Conservation (phyloP, 1,140 invertebrate genomes). For the Temnothorax longispinosus region DNA sequence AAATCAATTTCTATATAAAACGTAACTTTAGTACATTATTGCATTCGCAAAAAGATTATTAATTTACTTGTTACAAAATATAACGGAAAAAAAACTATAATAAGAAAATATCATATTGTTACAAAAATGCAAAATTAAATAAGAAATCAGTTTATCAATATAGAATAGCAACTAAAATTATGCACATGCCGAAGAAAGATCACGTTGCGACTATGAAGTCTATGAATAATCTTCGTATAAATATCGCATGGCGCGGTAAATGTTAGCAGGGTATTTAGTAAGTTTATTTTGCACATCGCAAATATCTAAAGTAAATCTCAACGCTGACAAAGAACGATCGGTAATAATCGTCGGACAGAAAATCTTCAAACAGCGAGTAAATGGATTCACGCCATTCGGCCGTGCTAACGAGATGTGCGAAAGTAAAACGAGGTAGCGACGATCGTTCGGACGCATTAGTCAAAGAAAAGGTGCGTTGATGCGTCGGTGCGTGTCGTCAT, state of each 20-base stretch:
- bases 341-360: not conserved
- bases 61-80: not conserved
- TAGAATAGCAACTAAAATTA: not conserved
- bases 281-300: slow-evolving; percentile 13
- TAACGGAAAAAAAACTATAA: too few species aligned
- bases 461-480: slow-evolving; percentile 70
- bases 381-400: slow-evolving; percentile 46
- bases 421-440: slow-evolving; percentile 58
- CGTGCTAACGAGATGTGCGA: slow-evolving; percentile 65
- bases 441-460: slow-evolving; percentile 44
- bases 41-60: not conserved
- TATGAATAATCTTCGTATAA: not conserved
- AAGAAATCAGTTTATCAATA: not conserved
- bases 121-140: not conserved
- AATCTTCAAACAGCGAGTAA: slow-evolving; percentile 42
- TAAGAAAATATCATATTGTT: not conserved
- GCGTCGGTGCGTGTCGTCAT: slow-evolving; percentile 57
- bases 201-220: not conserved
- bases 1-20: not conserved
- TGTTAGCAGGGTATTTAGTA: not conserved
- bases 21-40: not conserved
- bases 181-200: not conserved
- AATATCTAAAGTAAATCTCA: slow-evolving; percentile 11
- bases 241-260: not conserved
- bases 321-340: slow-evolving; percentile 33